Percentiles rank a stretch among this genome's conserved stretches.
Evolutionary conservation across 2,797 vertebrate species (phyloP).

Genomic region (Paratrypauchen microcephalus): DNA sequence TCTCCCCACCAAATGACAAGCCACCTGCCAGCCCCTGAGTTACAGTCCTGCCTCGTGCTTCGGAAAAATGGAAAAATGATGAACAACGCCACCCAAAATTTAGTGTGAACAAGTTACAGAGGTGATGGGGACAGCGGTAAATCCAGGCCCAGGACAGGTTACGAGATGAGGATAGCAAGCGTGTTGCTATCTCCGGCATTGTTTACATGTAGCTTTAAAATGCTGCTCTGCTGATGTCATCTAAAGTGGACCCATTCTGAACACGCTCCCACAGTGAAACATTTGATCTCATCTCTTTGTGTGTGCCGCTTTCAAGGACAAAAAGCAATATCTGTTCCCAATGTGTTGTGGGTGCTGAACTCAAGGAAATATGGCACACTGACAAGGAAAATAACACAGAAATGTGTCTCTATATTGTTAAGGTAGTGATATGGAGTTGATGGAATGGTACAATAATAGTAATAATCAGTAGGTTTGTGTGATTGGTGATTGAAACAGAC

Average conservation of each 20-base stretch:
- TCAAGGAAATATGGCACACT: not conserved
- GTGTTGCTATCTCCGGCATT: not conserved
- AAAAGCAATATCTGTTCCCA: not conserved
- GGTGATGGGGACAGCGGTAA: constrained; percentile 61
- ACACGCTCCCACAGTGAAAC: not conserved
- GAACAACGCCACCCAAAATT: constrained; percentile 57
- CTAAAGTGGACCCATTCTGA: not conserved
- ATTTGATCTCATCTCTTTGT: constrained; percentile 11
- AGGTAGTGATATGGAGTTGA: too few relatives aligned
- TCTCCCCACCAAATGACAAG: constrained; percentile 52
- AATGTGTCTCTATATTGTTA: not conserved
- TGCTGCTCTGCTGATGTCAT: not conserved
- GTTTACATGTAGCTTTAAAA: constrained; percentile 4
- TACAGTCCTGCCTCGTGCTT: constrained; percentile 36
- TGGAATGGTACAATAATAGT: too few relatives aligned
- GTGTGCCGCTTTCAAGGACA: constrained; percentile 8
- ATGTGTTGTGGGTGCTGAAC: not conserved
- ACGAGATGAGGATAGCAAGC: constrained; percentile 39
- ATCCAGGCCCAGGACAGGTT: constrained; percentile 57
- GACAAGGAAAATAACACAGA: not conserved
- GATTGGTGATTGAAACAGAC: too few relatives aligned
- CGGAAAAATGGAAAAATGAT: constrained; percentile 75
- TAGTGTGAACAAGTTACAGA: constrained; percentile 57
- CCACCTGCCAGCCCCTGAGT: constrained; percentile 49
- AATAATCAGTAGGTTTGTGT: too few relatives aligned